A percentile compares a stretch with the other conserved stretches of the same genome.
Evolutionary conservation across 23 tunicate genomes (phyloP).

Genomic region (Botrylloides violaceus): DNA sequence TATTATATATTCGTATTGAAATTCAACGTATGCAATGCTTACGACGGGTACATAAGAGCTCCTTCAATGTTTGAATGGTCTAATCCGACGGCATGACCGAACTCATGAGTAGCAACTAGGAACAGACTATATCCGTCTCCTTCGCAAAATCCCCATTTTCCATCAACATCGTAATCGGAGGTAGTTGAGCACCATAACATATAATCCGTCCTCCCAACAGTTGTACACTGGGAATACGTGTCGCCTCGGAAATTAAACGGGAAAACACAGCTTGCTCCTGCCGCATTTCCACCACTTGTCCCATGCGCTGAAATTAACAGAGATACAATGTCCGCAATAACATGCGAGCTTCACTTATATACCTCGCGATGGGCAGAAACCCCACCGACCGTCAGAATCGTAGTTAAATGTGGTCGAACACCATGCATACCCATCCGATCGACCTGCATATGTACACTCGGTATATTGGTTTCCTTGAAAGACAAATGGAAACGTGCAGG

Average conservation of each 20-base stretch:
- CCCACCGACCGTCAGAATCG: constrained; percentile 70
- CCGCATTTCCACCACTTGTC: constrained; percentile 80
- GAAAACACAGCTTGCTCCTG: constrained; percentile 68
- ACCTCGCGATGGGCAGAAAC: constrained; percentile 92
- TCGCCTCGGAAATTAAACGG: constrained; percentile 81
- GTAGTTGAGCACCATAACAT: constrained; percentile 87
- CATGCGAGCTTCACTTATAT: neutral
- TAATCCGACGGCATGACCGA: constrained; percentile 92
- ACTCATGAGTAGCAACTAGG: constrained; percentile 91
- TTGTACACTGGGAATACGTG: constrained; percentile 61
- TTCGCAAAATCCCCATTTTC: constrained; percentile 79
- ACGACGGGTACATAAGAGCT: constrained; percentile 94
- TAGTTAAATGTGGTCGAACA: constrained; percentile 63
- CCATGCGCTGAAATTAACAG: constrained; percentile 39
- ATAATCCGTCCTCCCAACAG: constrained; percentile 63
- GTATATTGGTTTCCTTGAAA: constrained; percentile 64
- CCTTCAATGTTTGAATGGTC: constrained; percentile 61
- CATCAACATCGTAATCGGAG: constrained; percentile 66
- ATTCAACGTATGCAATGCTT: constrained; percentile 24
- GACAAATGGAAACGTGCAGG: constrained; percentile 80
- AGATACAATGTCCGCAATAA: neutral
- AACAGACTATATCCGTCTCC: constrained; percentile 70
- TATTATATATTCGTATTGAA: too few species aligned
- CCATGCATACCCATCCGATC: constrained; percentile 93
- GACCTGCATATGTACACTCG: constrained; percentile 70